Percentiles rank a stretch among this genome's conserved stretches.
phyloP scores from a whole-genome alignment of 2,113 vertebrate genomes.

The Perca fluviatilis region DNA sequence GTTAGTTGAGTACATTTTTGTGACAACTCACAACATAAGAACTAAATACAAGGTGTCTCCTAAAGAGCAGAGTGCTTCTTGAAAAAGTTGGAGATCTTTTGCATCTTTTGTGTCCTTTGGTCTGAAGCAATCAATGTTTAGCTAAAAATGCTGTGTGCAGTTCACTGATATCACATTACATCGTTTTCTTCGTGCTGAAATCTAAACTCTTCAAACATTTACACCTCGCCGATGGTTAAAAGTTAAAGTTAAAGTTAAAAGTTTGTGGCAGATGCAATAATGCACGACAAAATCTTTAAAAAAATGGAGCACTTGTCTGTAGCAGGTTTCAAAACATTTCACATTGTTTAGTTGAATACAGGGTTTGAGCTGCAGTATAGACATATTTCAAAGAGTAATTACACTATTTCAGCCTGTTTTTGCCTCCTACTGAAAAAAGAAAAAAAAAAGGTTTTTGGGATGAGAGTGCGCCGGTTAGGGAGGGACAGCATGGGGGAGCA shows the following conservation, averaged over 20 bases:
- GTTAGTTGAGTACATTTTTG: not conserved
- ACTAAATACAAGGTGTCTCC: not conserved
- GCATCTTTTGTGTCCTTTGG: not conserved
- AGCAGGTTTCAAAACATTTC: slow-evolving; percentile 31
- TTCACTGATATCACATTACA: not conserved
- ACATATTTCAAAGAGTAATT: slow-evolving; percentile 17
- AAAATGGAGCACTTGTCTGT: not conserved
- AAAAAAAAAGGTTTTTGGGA: slow-evolving; percentile 3
- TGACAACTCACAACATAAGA: not conserved
- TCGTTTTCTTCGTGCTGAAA: not conserved
- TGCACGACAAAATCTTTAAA: not conserved
- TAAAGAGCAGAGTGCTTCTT: not conserved
- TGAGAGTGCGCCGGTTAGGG: not conserved
- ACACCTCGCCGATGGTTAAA: not conserved
- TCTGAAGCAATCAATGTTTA: not conserved
- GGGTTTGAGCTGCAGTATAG: not conserved
- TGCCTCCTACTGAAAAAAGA: not conserved
- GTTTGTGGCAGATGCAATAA: not conserved
- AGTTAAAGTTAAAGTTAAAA: slow-evolving; percentile 4
- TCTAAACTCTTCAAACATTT: not conserved
- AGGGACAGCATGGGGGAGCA: not conserved
- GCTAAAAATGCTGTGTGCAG: not conserved
- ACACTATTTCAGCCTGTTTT: slow-evolving; percentile 11
- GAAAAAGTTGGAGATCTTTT: not conserved
- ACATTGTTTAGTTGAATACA: not conserved